A percentile compares a stretch with the other conserved stretches of the same genome.
phyloP scores from a whole-genome alignment of 2,797 vertebrate genomes.

The Pseudochirops cupreus region DNA sequence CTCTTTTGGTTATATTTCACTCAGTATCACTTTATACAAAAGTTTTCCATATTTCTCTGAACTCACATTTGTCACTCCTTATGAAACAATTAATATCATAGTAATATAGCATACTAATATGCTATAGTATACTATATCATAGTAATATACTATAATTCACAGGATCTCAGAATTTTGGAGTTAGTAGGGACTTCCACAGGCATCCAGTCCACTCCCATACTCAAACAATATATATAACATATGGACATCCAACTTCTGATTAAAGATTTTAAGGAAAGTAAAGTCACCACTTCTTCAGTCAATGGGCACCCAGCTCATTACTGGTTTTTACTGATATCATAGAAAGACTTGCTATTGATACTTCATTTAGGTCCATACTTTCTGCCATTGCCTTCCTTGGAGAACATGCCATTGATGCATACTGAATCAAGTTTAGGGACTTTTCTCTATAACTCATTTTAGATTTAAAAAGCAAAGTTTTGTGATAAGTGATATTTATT shows the following conservation, averaged over 20 bases:
- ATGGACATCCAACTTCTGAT: background rate
- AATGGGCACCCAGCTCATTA: background rate
- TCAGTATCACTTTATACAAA: no score
- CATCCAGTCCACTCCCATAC: background rate
- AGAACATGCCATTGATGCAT: background rate
- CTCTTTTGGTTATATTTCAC: no score
- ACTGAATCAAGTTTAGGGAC: background rate
- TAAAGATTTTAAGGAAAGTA: background rate
- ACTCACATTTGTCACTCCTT: background rate
- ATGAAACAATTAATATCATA: background rate
- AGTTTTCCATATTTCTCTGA: background rate
- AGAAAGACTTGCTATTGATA: background rate
- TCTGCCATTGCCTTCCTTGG: background rate
- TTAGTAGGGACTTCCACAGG: background rate
- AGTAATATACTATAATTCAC: background rate
- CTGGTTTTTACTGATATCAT: background rate
- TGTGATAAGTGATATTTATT: background rate
- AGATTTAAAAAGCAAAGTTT: background rate
- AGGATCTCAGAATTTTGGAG: background rate
- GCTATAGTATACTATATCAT: background rate
- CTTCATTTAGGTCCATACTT: background rate
- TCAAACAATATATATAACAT: background rate
- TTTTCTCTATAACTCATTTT: slow-evolving; percentile 40
- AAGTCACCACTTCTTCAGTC: background rate
- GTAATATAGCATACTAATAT: no score